Conservation (phyloP, 37 sponge, comb jelly and placozoan genomes). For the Aphrocallistes beatrix region DNA sequence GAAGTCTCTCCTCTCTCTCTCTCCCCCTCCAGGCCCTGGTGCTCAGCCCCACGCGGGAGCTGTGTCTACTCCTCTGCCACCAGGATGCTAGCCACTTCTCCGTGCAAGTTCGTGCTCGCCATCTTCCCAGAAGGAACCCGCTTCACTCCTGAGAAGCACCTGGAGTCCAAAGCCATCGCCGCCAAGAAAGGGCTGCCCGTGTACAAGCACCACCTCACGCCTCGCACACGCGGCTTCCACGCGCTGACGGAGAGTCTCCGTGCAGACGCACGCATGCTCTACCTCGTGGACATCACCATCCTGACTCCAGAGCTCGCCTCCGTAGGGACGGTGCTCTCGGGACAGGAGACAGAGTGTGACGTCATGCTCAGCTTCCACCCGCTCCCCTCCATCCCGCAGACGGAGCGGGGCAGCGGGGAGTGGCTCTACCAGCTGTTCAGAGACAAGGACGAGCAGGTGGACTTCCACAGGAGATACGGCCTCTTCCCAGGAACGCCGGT, state of each 20-base stretch:
- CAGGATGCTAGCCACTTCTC: too few relatives aligned
- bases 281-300: neutral
- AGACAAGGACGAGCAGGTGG: neutral
- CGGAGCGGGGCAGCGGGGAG: neutral
- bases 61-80: slow-evolving; percentile 80
- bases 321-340: neutral
- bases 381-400: neutral
- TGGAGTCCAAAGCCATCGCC: slow-evolving; percentile 45
- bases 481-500: neutral
- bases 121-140: slow-evolving; percentile 81
- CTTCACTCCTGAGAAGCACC: slow-evolving; percentile 73
- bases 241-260: neutral
- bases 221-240: slow-evolving; percentile 66
- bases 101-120: slow-evolving; percentile 54
- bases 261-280: neutral
- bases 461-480: neutral
- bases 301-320: neutral
- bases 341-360: neutral
- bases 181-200: slow-evolving; percentile 35
- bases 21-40: slow-evolving; percentile 56
- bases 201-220: slow-evolving; percentile 66
- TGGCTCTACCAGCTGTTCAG: neutral
- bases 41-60: slow-evolving; percentile 80
- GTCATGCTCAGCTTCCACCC: neutral
- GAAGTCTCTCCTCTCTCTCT: too few relatives aligned